These are phyloP conservation scores for Sternarchorhynchus goeldii DNA, from an alignment of 2,797 vertebrate genomes.

Conservation along the genomic window DNA sequence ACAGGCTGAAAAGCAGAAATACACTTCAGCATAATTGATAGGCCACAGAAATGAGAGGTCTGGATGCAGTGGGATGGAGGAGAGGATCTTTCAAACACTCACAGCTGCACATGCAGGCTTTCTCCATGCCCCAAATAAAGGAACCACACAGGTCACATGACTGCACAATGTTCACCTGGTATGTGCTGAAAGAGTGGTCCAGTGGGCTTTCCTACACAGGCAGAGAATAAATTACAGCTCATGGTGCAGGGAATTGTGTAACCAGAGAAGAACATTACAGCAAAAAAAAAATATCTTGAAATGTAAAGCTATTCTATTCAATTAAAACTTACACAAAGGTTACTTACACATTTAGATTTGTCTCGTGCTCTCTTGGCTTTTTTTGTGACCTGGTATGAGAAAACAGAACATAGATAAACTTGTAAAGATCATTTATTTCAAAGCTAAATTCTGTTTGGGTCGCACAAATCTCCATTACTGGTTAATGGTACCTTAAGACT, in stretches of 20 bases:
- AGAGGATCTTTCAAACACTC: constrained; percentile 61
- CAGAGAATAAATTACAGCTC: too few relatives aligned
- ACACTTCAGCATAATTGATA: background rate
- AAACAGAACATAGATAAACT: background rate
- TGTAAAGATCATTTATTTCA: too few relatives aligned
- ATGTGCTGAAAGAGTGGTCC: constrained; percentile 88
- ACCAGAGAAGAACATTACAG: too few relatives aligned
- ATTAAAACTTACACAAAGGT: too few relatives aligned
- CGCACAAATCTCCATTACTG: too few relatives aligned
- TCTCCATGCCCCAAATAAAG: constrained; percentile 97
- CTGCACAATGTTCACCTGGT: constrained; percentile 95
- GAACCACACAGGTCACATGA: constrained; percentile 93
- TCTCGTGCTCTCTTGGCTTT: constrained; percentile 83
- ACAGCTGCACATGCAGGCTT: constrained; percentile 93
- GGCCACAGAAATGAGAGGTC: background rate
- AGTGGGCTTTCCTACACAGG: constrained; percentile 69
- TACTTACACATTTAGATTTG: constrained; percentile 85
- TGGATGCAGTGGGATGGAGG: background rate
- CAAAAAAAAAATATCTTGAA: too few relatives aligned
- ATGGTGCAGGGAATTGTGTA: too few relatives aligned
- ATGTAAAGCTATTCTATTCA: too few relatives aligned
- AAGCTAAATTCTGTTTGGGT: background rate
- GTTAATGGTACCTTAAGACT: constrained; percentile 68
- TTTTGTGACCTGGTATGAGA: constrained; percentile 74
- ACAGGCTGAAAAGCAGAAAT: constrained; percentile 78